phyloP scores from a whole-genome alignment of 2,113 vertebrate species.

The Myiozetetes cayanensis region DNA sequence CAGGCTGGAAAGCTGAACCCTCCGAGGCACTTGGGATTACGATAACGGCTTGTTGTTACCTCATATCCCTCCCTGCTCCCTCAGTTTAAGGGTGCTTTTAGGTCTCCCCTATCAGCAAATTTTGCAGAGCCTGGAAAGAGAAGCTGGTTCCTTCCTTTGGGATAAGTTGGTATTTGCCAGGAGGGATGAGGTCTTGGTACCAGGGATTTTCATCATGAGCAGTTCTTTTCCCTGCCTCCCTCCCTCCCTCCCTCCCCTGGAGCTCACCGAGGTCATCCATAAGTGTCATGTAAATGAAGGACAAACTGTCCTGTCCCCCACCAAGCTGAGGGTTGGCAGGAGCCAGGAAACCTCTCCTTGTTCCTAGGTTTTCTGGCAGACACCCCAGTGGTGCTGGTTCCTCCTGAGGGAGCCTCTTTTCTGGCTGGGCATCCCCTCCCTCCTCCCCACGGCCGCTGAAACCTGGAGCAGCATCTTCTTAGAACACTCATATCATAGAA shows the following conservation, averaged over 20 bases:
- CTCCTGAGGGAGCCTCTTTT: background rate
- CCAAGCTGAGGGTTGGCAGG: background rate
- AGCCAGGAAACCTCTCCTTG: background rate
- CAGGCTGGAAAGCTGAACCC: background rate
- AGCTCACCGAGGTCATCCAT: background rate
- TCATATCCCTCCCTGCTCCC: background rate
- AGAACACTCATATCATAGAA: background rate
- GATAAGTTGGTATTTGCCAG: background rate
- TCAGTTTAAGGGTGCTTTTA: background rate
- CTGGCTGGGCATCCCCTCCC: too few relatives aligned
- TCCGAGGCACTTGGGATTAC: background rate
- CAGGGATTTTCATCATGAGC: background rate
- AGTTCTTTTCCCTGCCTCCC: background rate
- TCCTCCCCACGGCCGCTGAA: rapidly evolving
- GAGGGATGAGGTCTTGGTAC: background rate
- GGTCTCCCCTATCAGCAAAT: background rate
- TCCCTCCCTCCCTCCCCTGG: background rate
- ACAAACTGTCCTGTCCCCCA: background rate
- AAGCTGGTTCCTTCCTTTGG: background rate
- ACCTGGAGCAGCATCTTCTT: background rate
- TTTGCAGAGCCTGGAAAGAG: background rate
- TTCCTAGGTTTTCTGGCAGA: background rate
- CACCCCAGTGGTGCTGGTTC: background rate
- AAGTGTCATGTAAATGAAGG: background rate
- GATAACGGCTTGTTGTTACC: background rate